phyloP scores from a whole-genome alignment of 2,797 vertebrate genomes.

The Oryzias dopingdopingensis region DNA sequence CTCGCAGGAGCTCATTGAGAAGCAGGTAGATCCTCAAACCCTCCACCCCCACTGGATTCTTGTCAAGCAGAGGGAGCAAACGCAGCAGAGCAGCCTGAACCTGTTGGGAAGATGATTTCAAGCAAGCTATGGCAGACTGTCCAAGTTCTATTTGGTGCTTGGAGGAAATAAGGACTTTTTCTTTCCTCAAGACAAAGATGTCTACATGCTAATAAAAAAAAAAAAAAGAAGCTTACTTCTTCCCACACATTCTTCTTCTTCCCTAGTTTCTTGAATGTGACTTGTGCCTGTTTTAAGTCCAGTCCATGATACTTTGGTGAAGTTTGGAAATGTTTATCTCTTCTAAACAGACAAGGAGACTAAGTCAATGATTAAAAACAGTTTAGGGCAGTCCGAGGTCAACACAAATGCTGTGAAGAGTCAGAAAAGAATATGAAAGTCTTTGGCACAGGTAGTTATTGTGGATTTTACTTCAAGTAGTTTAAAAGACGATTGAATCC shows the following conservation, averaged over 20 bases:
- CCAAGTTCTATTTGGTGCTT: too few species aligned
- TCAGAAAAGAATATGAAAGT: too few species aligned
- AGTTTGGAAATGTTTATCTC: slow-evolving; percentile 61
- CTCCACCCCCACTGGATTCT: slow-evolving; percentile 61
- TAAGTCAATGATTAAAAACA: not conserved
- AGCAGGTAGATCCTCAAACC: slow-evolving; percentile 76
- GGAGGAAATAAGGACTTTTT: too few species aligned
- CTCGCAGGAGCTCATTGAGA: slow-evolving; percentile 67
- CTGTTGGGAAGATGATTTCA: slow-evolving; percentile 44
- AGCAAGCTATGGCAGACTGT: accelerated
- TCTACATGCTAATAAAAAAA: too few species aligned
- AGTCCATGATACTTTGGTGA: slow-evolving; percentile 52
- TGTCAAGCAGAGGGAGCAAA: slow-evolving; percentile 32
- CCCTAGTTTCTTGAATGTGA: slow-evolving; percentile 49
- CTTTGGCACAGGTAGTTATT: too few species aligned
- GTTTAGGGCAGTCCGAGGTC: not conserved
- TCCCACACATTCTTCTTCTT: slow-evolving; percentile 22
- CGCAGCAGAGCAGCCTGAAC: slow-evolving; percentile 30
- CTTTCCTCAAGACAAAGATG: too few species aligned
- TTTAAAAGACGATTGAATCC: too few species aligned
- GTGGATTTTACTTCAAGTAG: too few species aligned
- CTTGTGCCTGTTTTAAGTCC: slow-evolving; percentile 47
- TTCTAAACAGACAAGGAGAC: slow-evolving; percentile 18
- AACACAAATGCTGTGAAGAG: not conserved
- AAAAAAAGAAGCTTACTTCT: slow-evolving; percentile 45